phyloP scores from a whole-genome alignment of 2,888 invertebrate genomes.

The Ligdia adustata region DNA sequence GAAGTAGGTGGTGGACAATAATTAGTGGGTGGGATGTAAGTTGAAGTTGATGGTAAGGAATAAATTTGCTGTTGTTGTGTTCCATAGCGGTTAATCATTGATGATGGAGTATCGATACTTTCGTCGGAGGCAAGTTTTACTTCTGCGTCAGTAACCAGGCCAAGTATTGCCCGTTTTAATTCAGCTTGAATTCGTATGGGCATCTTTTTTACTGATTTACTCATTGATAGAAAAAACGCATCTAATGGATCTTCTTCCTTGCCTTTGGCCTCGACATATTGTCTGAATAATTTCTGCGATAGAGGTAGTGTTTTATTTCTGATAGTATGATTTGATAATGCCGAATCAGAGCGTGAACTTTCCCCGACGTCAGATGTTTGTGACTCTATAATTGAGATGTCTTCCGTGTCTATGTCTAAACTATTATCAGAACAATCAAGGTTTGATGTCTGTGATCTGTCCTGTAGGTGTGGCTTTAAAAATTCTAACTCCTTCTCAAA shows the following conservation, averaged over 20 bases:
- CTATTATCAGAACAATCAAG: conserved; percentile 28
- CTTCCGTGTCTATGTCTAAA: conserved; percentile 27
- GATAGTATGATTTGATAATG: conserved; percentile 27
- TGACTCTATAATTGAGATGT: conserved; percentile 25
- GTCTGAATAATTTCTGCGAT: conserved; percentile 30
- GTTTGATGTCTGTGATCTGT: conserved; percentile 33
- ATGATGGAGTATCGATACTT: conserved; percentile 26
- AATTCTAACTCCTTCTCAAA: conserved; percentile 22
- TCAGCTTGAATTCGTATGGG: conserved; percentile 28
- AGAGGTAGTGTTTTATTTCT: conserved; percentile 27
- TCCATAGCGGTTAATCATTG: conserved; percentile 28
- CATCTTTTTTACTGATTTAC: conserved; percentile 29
- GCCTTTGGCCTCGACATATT: conserved; percentile 31
- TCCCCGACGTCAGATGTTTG: conserved; percentile 17
- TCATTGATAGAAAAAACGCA: conserved; percentile 30
- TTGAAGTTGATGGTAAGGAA: conserved; percentile 27
- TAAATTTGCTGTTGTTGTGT: conserved; percentile 29
- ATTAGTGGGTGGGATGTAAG: conserved; percentile 28
- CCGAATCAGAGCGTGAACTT: conserved; percentile 28
- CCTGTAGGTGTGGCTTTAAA: conserved; percentile 25
- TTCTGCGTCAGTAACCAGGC: conserved; percentile 24
- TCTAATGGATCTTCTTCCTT: conserved; percentile 33
- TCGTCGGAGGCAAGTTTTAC: conserved; percentile 29
- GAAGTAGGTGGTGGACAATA: conserved; percentile 20
- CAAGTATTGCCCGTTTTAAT: conserved; percentile 28